Evolutionary conservation across 2,113 vertebrate species (phyloP).

Genomic region (Cromileptes altivelis): DNA sequence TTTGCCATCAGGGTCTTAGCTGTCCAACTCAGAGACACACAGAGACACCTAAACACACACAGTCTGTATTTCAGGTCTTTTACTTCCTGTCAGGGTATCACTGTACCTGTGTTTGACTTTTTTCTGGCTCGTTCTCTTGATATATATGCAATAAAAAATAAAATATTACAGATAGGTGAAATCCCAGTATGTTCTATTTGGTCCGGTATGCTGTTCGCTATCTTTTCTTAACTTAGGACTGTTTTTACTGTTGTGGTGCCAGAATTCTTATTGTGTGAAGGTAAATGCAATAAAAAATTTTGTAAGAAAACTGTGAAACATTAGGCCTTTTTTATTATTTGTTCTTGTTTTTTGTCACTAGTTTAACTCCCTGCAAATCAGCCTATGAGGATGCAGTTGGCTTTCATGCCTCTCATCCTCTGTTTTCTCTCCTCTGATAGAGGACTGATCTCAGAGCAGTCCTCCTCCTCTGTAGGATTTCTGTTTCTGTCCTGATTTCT

Average conservation of each 20-base stretch:
- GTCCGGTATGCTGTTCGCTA: slow-evolving; percentile 3
- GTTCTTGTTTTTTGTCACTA: background rate
- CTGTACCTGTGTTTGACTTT: background rate
- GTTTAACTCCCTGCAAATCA: background rate
- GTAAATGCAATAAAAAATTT: background rate
- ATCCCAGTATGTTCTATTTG: background rate
- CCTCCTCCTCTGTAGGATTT: background rate
- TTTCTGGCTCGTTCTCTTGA: background rate
- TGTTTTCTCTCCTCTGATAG: no score
- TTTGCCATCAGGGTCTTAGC: background rate
- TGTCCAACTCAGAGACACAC: slow-evolving; percentile 1
- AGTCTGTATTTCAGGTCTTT: background rate
- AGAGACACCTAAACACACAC: slow-evolving; percentile 3
- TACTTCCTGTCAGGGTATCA: background rate
- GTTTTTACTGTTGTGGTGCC: background rate
- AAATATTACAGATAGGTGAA: slow-evolving; percentile 10
- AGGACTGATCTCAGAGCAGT: background rate
- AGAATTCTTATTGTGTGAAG: background rate
- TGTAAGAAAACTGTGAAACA: background rate
- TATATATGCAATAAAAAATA: slow-evolving; percentile 20
- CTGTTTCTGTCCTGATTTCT: background rate
- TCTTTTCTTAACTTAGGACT: background rate
- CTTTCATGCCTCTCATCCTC: no score
- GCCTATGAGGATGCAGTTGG: no score
- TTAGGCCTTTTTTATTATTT: background rate